Conservation (phyloP, 1,140 invertebrate genomes). For the Goniozus legneri region DNA sequence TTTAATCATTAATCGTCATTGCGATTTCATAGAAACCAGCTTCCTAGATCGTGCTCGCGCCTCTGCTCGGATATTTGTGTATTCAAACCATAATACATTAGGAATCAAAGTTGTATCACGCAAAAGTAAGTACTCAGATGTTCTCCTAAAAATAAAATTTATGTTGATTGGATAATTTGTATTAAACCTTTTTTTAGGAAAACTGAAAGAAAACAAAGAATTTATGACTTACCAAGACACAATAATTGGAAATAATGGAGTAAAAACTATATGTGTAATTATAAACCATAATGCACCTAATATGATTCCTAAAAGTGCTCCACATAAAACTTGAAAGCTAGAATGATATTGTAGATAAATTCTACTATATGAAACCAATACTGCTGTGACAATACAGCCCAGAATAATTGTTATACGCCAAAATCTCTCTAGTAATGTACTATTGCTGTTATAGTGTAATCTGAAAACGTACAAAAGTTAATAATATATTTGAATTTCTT, state of each 20-base stretch:
- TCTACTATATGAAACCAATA: conserved; percentile 66
- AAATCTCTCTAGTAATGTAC: conserved; percentile 69
- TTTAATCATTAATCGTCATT: conserved; percentile 65
- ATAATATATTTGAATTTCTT: conserved; percentile 5
- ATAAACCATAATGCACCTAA: conserved; percentile 75
- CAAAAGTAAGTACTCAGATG: conserved; percentile 83
- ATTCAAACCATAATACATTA: conserved; percentile 93
- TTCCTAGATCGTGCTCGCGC: conserved; percentile 77
- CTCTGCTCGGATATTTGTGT: conserved; percentile 82
- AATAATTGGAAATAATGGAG: conserved; percentile 81
- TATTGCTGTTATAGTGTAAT: conserved; percentile 77
- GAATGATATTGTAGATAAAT: conserved; percentile 89
- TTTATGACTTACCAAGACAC: conserved; percentile 73
- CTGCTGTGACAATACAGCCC: conserved; percentile 59
- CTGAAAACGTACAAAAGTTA: conserved; percentile 52
- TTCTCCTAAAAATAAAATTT: conserved; percentile 62
- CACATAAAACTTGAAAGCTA: conserved; percentile 76
- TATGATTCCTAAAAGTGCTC: conserved; percentile 66
- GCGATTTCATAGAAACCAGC: conserved; percentile 80
- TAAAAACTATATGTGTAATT: conserved; percentile 74
- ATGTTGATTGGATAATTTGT: conserved; percentile 3
- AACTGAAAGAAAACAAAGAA: too few species aligned
- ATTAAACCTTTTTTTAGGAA: conserved; percentile 2
- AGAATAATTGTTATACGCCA: conserved; percentile 68
- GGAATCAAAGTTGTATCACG: conserved; percentile 89